Evolutionary conservation across 2,797 vertebrate genomes (phyloP).

Genomic region (Helarctos malayanus): DNA sequence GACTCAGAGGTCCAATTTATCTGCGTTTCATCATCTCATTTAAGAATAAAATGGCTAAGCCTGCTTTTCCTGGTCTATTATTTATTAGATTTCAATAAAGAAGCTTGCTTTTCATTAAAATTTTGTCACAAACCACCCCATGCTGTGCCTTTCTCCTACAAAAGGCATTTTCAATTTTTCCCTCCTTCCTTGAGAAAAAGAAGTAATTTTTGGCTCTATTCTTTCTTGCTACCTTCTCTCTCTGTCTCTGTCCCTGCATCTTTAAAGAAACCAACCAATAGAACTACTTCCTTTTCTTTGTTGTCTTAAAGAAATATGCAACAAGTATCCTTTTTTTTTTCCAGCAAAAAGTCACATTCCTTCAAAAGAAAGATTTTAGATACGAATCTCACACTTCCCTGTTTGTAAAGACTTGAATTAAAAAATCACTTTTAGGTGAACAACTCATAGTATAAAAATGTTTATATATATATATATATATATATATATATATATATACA

Average conservation of each 20-base stretch:
- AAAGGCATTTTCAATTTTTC: constrained; percentile 5
- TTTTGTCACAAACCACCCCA: not conserved
- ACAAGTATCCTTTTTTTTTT: not conserved
- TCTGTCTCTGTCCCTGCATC: not conserved
- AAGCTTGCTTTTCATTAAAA: constrained; percentile 50
- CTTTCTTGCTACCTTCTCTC: constrained; percentile 10
- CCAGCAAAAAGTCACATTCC: not conserved
- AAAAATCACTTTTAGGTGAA: not conserved
- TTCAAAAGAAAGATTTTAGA: not conserved
- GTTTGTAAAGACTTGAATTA: not conserved
- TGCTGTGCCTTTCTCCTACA: not conserved
- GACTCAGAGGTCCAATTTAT: constrained; percentile 41
- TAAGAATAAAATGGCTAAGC: constrained; percentile 58
- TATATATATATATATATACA: not conserved
- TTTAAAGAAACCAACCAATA: not conserved
- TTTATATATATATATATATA: not conserved
- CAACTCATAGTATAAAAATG: not conserved
- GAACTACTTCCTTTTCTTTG: not conserved
- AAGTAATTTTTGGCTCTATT: constrained; percentile 7
- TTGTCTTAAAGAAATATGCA: constrained; percentile 41
- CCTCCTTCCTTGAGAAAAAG: constrained; percentile 28
- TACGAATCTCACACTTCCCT: not conserved
- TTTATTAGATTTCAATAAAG: constrained; percentile 52
- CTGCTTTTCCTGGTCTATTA: constrained; percentile 18
- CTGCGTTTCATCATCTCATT: constrained; percentile 37